A percentile compares a stretch with the other conserved stretches of the same genome.
Conservation (phyloP, 2,113 vertebrate species). For the Hemibagrus wyckioides region DNA sequence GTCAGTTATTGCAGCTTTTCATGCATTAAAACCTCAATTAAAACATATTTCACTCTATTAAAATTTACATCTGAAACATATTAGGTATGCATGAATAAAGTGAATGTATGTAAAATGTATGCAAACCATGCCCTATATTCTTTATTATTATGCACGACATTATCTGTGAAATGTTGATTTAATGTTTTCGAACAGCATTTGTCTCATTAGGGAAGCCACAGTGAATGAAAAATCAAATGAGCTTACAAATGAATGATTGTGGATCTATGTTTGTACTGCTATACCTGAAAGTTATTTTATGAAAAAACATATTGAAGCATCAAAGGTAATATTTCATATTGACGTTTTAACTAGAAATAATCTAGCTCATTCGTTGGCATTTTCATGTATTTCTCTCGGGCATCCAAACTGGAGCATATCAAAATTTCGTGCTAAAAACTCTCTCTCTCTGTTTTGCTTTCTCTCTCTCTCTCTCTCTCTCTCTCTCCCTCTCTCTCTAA, state of each 20-base stretch:
- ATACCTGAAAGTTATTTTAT: neutral
- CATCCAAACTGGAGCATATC: slow-evolving; percentile 29
- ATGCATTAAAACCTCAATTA: neutral
- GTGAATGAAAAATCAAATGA: neutral
- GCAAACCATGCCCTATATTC: neutral
- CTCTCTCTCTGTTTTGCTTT: too few relatives aligned
- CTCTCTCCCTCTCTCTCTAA: too few relatives aligned
- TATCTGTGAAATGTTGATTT: neutral
- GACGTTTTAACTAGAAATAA: neutral
- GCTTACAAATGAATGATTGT: neutral
- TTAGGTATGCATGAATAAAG: neutral
- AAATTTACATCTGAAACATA: neutral
- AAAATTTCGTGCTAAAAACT: slow-evolving; percentile 3
- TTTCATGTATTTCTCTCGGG: neutral
- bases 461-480: too few relatives aligned
- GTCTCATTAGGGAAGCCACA: neutral
- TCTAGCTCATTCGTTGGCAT: neutral
- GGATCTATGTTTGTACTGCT: neutral
- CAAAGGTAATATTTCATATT: slow-evolving; percentile 1
- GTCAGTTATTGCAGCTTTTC: neutral
- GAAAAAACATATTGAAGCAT: neutral
- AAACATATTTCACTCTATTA: neutral
- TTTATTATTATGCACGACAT: neutral
- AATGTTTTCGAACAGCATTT: neutral
- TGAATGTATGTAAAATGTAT: neutral